Evolutionary conservation across 2,888 invertebrate species (phyloP).

Genomic region (Netelia fuscicornis): DNA sequence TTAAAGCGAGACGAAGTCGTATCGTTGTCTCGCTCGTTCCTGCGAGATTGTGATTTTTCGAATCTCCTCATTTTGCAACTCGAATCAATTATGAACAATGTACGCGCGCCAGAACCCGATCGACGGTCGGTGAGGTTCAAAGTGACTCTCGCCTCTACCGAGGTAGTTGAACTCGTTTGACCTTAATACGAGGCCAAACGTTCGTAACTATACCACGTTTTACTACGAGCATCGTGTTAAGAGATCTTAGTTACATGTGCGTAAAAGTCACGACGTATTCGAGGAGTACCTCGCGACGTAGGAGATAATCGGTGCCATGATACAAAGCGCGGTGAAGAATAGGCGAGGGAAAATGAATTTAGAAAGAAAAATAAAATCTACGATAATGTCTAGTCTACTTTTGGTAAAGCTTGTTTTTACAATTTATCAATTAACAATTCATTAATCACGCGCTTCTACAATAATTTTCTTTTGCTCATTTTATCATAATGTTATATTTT

Average conservation of each 20-base stretch:
- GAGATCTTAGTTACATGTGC: background rate
- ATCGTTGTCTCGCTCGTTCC: slow-evolving; percentile 37
- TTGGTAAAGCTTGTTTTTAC: background rate
- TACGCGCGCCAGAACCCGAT: slow-evolving; percentile 56
- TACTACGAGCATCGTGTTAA: slow-evolving; percentile 28
- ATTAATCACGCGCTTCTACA: slow-evolving; percentile 35
- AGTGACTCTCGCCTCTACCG: slow-evolving; percentile 70
- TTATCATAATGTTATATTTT: background rate
- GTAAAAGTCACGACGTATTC: slow-evolving; percentile 8
- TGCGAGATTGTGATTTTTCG: slow-evolving; percentile 61
- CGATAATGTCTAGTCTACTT: slow-evolving; percentile 17
- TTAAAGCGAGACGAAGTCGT: slow-evolving; percentile 8
- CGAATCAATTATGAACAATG: slow-evolving; percentile 73
- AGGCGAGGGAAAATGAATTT: slow-evolving; percentile 49
- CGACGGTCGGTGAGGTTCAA: slow-evolving; percentile 72
- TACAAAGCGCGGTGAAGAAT: background rate
- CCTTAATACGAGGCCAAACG: slow-evolving; percentile 74
- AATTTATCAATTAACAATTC: background rate
- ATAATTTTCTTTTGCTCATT: slow-evolving; percentile 30
- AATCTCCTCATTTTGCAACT: slow-evolving; percentile 59
- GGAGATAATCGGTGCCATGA: background rate
- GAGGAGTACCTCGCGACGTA: slow-evolving; percentile 6
- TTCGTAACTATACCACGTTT: slow-evolving; percentile 34
- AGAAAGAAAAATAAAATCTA: slow-evolving; percentile 1
- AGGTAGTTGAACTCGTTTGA: slow-evolving; percentile 79